phyloP scores from a whole-genome alignment of 2,113 vertebrate genomes.

The Heterochromis multidens region DNA sequence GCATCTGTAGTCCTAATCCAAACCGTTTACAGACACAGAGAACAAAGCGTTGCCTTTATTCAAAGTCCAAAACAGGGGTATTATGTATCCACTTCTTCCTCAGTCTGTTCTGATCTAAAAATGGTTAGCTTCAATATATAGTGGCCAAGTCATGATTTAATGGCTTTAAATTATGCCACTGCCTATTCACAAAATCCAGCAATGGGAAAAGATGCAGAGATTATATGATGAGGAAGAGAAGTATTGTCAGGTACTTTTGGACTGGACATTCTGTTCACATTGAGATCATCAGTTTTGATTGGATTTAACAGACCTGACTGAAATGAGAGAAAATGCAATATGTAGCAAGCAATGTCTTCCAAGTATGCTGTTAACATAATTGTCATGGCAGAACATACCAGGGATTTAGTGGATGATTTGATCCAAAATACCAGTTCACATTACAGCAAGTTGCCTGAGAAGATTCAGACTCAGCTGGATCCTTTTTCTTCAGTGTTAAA shows the following conservation, averaged over 20 bases:
- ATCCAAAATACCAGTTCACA: constrained; percentile 3
- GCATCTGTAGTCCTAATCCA: constrained; percentile 54
- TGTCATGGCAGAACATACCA: neutral
- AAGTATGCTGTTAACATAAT: constrained; percentile 27
- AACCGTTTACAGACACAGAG: constrained; percentile 56
- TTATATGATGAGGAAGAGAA: neutral
- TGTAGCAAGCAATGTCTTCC: neutral
- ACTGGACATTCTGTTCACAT: neutral
- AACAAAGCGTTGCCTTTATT: constrained; percentile 63
- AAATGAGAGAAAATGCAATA: neutral
- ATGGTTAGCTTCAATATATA: constrained; percentile 5
- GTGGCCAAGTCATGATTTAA: constrained; percentile 30
- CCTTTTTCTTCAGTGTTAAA: neutral
- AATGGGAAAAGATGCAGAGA: neutral
- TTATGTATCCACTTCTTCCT: constrained; percentile 34
- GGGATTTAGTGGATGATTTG: neutral
- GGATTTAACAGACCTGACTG: neutral
- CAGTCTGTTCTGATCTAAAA: constrained; percentile 42
- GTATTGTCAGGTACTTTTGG: neutral
- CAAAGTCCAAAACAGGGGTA: constrained; percentile 65
- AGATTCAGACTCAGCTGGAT: neutral
- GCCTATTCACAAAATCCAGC: neutral
- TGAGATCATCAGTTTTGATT: constrained; percentile 36
- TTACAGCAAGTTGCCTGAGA: neutral
- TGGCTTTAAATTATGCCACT: constrained; percentile 20